Evolutionary conservation across 2,888 invertebrate genomes (phyloP).

Genomic region (Schrankia costaestrigalis): DNA sequence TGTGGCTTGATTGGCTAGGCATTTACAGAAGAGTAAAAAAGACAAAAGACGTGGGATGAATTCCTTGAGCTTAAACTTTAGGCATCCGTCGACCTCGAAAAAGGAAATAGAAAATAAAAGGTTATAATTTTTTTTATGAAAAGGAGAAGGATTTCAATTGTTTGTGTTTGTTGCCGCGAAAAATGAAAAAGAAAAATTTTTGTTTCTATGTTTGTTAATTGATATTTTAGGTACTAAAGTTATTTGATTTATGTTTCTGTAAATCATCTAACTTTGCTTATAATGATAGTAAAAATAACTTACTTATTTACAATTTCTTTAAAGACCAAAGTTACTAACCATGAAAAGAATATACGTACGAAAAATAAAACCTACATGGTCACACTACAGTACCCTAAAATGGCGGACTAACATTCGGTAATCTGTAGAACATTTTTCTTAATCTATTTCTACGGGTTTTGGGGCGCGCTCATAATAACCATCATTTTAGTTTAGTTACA

Average conservation of each 20-base stretch:
- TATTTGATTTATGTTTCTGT: neutral
- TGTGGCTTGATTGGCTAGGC: too few species aligned
- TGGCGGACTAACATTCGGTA: conserved; percentile 55
- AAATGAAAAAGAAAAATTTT: neutral
- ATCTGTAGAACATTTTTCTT: conserved; percentile 64
- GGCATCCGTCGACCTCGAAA: too few species aligned
- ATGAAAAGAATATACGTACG: neutral
- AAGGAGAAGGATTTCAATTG: too few species aligned
- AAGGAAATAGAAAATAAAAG: too few species aligned
- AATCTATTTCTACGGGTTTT: conserved; percentile 49
- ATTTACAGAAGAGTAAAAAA: too few species aligned
- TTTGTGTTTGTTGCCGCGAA: too few species aligned
- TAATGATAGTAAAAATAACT: neutral
- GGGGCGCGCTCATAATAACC: conserved; percentile 28
- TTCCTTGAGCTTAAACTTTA: too few species aligned
- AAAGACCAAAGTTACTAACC: neutral
- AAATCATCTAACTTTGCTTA: neutral
- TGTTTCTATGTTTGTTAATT: neutral
- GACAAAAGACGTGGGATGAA: too few species aligned
- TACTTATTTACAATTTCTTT: neutral
- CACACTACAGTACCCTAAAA: conserved; percentile 44
- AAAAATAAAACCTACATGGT: conserved; percentile 16
- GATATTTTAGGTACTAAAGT: neutral
- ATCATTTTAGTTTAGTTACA: conserved; percentile 18
- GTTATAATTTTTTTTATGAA: too few species aligned